phyloP scores from a whole-genome alignment of 2,888 invertebrate species.

The Theretra japonica region DNA sequence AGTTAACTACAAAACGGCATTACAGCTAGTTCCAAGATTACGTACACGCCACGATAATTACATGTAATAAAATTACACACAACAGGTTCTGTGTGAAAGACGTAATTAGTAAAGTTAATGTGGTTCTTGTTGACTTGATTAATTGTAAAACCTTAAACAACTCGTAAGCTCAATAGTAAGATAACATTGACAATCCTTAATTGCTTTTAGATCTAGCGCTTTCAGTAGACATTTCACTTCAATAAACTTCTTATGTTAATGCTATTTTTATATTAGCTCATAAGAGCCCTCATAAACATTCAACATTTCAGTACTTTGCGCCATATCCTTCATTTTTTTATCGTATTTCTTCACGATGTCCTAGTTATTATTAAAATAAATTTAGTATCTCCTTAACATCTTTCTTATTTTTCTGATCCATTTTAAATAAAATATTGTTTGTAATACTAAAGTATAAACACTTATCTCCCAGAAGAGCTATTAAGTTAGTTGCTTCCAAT shows the following conservation, averaged over 20 bases:
- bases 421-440: not conserved
- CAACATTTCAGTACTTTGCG: too few species aligned
- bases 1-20: not conserved
- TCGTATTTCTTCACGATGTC: too few species aligned
- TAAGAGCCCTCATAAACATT: too few species aligned
- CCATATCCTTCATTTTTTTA: too few species aligned
- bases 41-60: not conserved
- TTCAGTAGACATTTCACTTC: too few species aligned
- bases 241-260: too few species aligned
- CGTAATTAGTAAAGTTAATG: not conserved
- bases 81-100: slow-evolving; percentile 5
- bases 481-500: slow-evolving; percentile 21
- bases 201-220: too few species aligned
- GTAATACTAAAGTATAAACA: not conserved
- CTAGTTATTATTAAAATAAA: not conserved
- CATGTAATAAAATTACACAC: slow-evolving; percentile 12
- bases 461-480: slow-evolving; percentile 11
- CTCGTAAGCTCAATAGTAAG: not conserved
- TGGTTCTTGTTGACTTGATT: slow-evolving; percentile 18
- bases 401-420: not conserved
- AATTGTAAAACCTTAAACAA: not conserved
- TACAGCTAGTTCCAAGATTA: not conserved
- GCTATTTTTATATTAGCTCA: too few species aligned
- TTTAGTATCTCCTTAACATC: not conserved
- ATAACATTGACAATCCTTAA: too few species aligned